Evolutionary conservation across 1,140 invertebrate species (phyloP).

Genomic region (Drosophila murphyi): DNA sequence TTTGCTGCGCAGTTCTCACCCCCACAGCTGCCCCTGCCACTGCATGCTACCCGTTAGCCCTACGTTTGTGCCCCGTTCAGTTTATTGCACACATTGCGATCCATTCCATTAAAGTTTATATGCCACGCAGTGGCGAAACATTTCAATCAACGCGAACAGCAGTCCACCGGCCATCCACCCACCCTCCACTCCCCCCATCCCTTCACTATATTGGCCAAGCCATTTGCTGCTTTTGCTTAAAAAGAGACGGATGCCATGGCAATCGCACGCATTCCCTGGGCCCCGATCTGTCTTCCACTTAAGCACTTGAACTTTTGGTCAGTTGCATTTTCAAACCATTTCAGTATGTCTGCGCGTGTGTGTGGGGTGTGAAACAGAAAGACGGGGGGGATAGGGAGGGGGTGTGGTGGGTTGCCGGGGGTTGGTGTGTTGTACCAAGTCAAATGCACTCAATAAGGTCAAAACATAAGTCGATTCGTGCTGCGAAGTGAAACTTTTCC

Average conservation of each 20-base stretch:
- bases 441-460: slow-evolving; percentile 24
- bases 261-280: slow-evolving; percentile 22
- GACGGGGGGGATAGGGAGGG: no score
- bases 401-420: slow-evolving; percentile 4
- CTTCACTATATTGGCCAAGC: neutral
- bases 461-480: slow-evolving; percentile 44
- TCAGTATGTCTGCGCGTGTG: neutral
- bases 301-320: slow-evolving; percentile 55
- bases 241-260: slow-evolving; percentile 27
- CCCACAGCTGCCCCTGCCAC: no score
- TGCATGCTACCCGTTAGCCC: neutral
- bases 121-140: slow-evolving; percentile 66
- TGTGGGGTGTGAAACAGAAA: neutral
- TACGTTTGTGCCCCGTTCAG: slow-evolving; percentile 27
- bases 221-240: neutral
- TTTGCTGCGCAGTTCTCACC: neutral
- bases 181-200: neutral
- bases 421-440: slow-evolving; percentile 24
- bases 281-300: slow-evolving; percentile 37
- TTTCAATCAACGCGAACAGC: slow-evolving; percentile 63
- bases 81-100: slow-evolving; percentile 65
- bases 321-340: slow-evolving; percentile 22
- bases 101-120: slow-evolving; percentile 75
- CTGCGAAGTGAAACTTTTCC: slow-evolving; percentile 33
- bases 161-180: neutral